Percentiles rank a stretch among this genome's conserved stretches.
These are phyloP conservation scores for Drosophila macrothrix DNA, from an alignment of 2,888 invertebrate genomes.

Conservation along the genomic window DNA sequence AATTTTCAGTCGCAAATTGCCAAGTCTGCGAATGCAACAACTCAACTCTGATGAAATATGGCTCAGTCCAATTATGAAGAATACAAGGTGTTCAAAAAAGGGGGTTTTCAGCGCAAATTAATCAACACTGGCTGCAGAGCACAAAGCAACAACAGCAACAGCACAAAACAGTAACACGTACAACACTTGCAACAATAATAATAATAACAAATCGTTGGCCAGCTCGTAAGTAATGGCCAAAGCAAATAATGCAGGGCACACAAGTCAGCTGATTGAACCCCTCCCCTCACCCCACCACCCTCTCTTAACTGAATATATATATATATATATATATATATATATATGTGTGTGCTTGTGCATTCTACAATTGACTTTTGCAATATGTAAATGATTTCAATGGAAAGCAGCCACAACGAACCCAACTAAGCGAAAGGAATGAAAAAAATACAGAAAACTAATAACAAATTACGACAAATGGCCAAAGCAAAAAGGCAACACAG, in stretches of 20 bases:
- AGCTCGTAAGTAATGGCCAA: slow-evolving; percentile 75
- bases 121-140: slow-evolving; percentile 62
- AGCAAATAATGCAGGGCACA: slow-evolving; percentile 59
- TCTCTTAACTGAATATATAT: slow-evolving; percentile 28
- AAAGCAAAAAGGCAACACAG: slow-evolving; percentile 40
- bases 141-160: slow-evolving; percentile 38
- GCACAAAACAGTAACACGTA: slow-evolving; percentile 16
- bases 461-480: slow-evolving; percentile 72
- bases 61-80: slow-evolving; percentile 56
- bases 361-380: slow-evolving; percentile 62
- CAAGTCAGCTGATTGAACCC: slow-evolving; percentile 40
- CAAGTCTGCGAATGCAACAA: slow-evolving; percentile 24
- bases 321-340: slow-evolving; percentile 24
- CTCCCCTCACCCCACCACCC: background rate
- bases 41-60: slow-evolving; percentile 55
- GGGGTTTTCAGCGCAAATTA: slow-evolving; percentile 61
- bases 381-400: slow-evolving; percentile 81
- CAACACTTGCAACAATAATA: slow-evolving; percentile 48
- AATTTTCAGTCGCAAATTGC: slow-evolving; percentile 71
- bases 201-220: slow-evolving; percentile 76
- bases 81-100: slow-evolving; percentile 33
- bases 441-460: slow-evolving; percentile 64
- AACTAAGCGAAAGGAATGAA: slow-evolving; percentile 29
- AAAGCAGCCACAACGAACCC: slow-evolving; percentile 60
- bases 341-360: slow-evolving; percentile 24